Base-by-base conservation (phyloP, 1,140 invertebrate species). In the Scaptomyza graminum region DNA sequence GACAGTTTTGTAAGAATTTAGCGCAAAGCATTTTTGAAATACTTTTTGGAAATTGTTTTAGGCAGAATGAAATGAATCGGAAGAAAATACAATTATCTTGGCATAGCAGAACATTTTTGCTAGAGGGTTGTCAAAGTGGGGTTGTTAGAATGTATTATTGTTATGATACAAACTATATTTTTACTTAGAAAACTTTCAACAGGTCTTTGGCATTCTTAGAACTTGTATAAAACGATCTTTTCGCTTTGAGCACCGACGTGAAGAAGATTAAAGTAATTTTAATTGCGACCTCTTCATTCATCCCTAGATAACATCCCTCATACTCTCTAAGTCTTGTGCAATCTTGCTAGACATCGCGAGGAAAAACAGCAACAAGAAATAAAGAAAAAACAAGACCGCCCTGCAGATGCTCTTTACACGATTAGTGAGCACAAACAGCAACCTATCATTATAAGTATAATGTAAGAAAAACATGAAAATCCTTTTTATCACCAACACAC, bases 381-480 rank as follows among this genome's bases (percentile, higher is more conserved):
- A 7, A 44, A 34, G 31, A 25, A 44, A 31, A 49, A 16, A 7
- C 34, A 37, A 61, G 52, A 44, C 47, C 49, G 15, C 50, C 44
- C 50, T 34, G 25, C 66, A 64, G 60, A 63, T 70, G 61, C 41
- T 39, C 28, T 46, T 11, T n/a, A 25, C n/a, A 34, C 15, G 60
- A 55, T 73, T 68, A 73, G 34, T 59, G 55, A 12, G 34, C 34
- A 37, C 13, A n/a, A 4, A 13, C 31, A 67, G 60, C 44, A 55
- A 44, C 31, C 46, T 59, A 61, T 47, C n/a, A 56, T 65, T 79
- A 62, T 61, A 31, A 51, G 34, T 62, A 47, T 15, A 78, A 82
- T 54, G 70, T 56, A 71, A 56, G 71, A 79, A 79, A 73, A 83
- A 83, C 80, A 80, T 47, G 50, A 52, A 76, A 76, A 84, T 80